Conservation (phyloP, 2,888 invertebrate genomes). For the Agriopis marginaria region DNA sequence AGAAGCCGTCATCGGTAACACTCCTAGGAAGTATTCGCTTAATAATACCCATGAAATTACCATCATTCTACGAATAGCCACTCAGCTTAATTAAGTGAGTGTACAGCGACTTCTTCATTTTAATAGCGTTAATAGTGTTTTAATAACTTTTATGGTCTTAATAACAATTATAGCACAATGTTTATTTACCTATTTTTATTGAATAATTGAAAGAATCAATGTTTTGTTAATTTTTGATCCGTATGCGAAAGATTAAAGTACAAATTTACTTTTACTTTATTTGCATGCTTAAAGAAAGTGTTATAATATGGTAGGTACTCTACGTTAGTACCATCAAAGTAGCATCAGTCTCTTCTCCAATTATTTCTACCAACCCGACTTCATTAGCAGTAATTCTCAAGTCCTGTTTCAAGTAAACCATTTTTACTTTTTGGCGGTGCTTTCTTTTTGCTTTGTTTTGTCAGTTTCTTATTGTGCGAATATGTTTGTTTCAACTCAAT, state of each 20-base stretch:
- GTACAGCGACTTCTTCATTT: slow-evolving; percentile 10
- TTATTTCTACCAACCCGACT: too few relatives aligned
- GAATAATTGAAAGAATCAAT: too few relatives aligned
- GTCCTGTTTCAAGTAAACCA: too few relatives aligned
- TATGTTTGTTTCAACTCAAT: too few relatives aligned
- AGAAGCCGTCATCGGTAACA: slow-evolving; percentile 39
- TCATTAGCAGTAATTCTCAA: too few relatives aligned
- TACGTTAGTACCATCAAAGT: background rate
- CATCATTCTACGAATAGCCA: slow-evolving; percentile 29
- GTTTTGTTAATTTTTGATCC: background rate
- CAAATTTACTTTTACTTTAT: background rate
- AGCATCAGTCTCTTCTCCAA: too few relatives aligned
- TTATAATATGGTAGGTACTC: background rate
- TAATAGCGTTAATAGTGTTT: background rate
- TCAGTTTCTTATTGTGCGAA: too few relatives aligned
- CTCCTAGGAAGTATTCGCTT: slow-evolving; percentile 39
- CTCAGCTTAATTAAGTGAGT: slow-evolving; percentile 37
- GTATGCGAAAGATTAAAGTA: too few relatives aligned
- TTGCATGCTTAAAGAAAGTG: background rate
- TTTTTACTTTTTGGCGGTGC: too few relatives aligned
- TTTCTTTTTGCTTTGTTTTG: too few relatives aligned
- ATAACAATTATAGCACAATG: too few relatives aligned
- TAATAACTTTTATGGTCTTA: too few relatives aligned
- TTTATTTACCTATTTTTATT: background rate
- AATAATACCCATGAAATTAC: slow-evolving; percentile 29